Base-by-base conservation (phyloP, 2,888 invertebrate genomes). In the Pherbina coryleti region DNA sequence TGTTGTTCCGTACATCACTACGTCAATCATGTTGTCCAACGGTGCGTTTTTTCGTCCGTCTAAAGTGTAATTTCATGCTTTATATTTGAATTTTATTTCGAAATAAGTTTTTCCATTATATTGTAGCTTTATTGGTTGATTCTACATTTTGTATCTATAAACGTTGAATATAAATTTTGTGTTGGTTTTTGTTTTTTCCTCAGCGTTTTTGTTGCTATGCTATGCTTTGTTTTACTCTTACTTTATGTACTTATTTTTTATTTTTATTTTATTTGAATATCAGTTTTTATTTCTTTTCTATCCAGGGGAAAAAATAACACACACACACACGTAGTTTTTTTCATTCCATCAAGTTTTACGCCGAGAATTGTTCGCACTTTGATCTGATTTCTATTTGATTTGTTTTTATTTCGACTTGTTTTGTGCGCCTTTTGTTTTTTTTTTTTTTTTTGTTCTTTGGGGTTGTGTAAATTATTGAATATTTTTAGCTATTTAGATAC, bases 401-500 rank as follows among this genome's bases (percentile, higher is more conserved):
- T 25, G 49, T 31, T 69, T 51, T 17, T 44, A 44, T 44, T 11
- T 44, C 44, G 44, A 44, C 11, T 44, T 51, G 69, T 64, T 49
- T 67, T 37, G 49, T 34, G 2, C 31, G 25, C 4, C 22, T n/a
- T 64, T 64, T 17, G n/a, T 28, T 49, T 5, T n/a, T 53, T 70
- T 31, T 55, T n/a, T 44, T 55, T 22, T 19, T n/a, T 55, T 22
- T 55, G 55, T 19, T n/a, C n/a, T n/a, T 8, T 55, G 19, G 17
- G 3, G 53, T 53, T 55, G 55, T 19, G 55, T 55, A 55, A 67
- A 34, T 71, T 71, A 31, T 31, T 28, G 34, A 31, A 11, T 71
- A 71, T 71, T 71, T 71, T 71, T 55, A 55, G 71, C 49, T 69
- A 51, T 51, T 69, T 51, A 22, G 51, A 69, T 25, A 69, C 25